phyloP scores from a whole-genome alignment of 1,140 invertebrate species.

The Teleogryllus occipitalis region DNA sequence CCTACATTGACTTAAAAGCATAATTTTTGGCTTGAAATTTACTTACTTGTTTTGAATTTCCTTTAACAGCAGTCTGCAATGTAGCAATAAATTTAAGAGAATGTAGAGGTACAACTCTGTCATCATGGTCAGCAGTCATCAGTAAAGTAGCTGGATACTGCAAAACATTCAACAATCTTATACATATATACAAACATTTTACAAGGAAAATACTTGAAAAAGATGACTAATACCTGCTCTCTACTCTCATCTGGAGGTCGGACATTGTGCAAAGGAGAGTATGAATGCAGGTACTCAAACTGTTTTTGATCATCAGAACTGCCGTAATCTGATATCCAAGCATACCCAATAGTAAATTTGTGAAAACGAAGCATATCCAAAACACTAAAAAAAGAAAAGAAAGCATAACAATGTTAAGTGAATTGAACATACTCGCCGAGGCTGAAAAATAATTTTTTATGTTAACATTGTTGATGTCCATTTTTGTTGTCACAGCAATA shows the following conservation, averaged over 20 bases:
- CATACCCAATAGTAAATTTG: slow-evolving; percentile 96
- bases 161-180: slow-evolving; percentile 15
- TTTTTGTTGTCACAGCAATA: too few relatives aligned
- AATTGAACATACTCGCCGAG: too few relatives aligned
- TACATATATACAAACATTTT: too few relatives aligned
- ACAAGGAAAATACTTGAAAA: too few relatives aligned
- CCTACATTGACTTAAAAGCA: too few relatives aligned
- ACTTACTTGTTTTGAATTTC: slow-evolving; percentile 42
- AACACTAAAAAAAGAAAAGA: slow-evolving; percentile 54
- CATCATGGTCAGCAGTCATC: slow-evolving; percentile 95
- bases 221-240: slow-evolving; percentile 31
- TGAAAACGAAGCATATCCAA: slow-evolving; percentile 96
- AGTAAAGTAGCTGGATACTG: slow-evolving; percentile 89
- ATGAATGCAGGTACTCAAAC: slow-evolving; percentile 82
- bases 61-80: slow-evolving; percentile 68
- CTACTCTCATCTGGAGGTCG: slow-evolving; percentile 45
- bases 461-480: too few relatives aligned
- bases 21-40: neutral
- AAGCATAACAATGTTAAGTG: too few relatives aligned
- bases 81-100: slow-evolving; percentile 91
- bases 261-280: slow-evolving; percentile 94
- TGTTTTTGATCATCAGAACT: slow-evolving; percentile 80
- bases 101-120: slow-evolving; percentile 92
- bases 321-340: slow-evolving; percentile 95
- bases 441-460: too few relatives aligned